phyloP scores from a whole-genome alignment of 2,888 invertebrate genomes.

The Mactromeris polynyma region DNA sequence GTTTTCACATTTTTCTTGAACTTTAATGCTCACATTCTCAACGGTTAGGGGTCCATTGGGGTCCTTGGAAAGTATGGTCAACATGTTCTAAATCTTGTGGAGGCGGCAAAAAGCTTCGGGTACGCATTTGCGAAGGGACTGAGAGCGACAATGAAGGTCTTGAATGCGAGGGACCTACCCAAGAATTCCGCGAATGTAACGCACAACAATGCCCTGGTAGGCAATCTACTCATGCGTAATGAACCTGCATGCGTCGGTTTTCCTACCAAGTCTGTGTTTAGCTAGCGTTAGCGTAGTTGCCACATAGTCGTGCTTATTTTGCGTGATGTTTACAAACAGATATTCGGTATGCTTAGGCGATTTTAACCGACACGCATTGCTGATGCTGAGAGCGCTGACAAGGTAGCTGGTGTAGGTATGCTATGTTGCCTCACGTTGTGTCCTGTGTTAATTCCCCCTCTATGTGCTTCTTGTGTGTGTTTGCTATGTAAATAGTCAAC shows the following conservation, averaged over 20 bases:
- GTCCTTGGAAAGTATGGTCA: slow-evolving; percentile 70
- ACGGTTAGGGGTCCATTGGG: slow-evolving; percentile 12
- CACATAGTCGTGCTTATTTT: background rate
- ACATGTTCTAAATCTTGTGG: slow-evolving; percentile 71
- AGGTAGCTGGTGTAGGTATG: background rate
- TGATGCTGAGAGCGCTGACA: background rate
- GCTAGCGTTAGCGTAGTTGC: slow-evolving; percentile 1
- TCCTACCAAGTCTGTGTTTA: background rate
- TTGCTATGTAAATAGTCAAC: background rate
- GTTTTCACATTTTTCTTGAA: background rate
- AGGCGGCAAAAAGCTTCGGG: slow-evolving; percentile 61
- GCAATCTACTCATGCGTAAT: background rate
- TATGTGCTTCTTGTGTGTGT: background rate
- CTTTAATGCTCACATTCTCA: background rate
- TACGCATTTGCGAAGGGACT: slow-evolving; percentile 61
- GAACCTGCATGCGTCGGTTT: background rate
- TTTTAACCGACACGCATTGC: background rate
- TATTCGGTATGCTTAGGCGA: background rate
- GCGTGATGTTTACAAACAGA: background rate
- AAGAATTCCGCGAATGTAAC: slow-evolving; percentile 68
- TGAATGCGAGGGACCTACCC: slow-evolving; percentile 61
- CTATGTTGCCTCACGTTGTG: background rate
- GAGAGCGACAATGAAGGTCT: slow-evolving; percentile 45
- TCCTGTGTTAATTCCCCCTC: background rate
- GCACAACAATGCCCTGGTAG: slow-evolving; percentile 73